Percentiles rank a stretch among this genome's conserved stretches.
Evolutionary conservation across 2,888 invertebrate genomes (phyloP).

Genomic region (Hermaeophaga mercurialis): DNA sequence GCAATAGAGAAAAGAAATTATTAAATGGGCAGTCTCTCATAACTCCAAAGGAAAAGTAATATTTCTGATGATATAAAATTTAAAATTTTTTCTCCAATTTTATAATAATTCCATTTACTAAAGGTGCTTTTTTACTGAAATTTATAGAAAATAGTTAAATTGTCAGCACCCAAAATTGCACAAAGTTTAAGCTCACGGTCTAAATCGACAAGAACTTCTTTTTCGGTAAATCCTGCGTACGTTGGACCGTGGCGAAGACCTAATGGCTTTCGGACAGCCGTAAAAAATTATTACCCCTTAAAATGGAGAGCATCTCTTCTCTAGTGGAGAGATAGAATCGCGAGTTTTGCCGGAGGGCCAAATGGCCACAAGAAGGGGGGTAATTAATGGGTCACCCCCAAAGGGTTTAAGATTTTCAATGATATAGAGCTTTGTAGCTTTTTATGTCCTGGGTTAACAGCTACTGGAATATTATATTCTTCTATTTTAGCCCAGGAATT

Average conservation of each 20-base stretch:
- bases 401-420: slow-evolving; percentile 18
- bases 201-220: slow-evolving; percentile 1
- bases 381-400: slow-evolving; percentile 21
- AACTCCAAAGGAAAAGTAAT: too few species aligned
- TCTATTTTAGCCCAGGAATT: too few species aligned
- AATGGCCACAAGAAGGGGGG: neutral
- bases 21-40: too few species aligned
- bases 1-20: too few species aligned
- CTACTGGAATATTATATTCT: too few species aligned
- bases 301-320: slow-evolving; percentile 15
- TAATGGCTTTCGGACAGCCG: slow-evolving; percentile 29
- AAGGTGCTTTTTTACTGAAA: too few species aligned
- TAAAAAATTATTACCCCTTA: slow-evolving; percentile 28
- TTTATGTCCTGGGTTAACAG: neutral
- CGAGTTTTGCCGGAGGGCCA: neutral
- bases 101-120: too few species aligned
- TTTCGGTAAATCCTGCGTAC: slow-evolving; percentile 17
- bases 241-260: slow-evolving; percentile 23
- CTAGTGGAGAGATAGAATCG: slow-evolving; percentile 9
- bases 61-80: too few species aligned
- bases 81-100: too few species aligned
- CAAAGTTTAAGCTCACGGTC: neutral
- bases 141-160: too few species aligned
- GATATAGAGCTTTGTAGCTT: slow-evolving; percentile 1
- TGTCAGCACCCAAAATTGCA: too few species aligned